A percentile compares a stretch with the other conserved stretches of the same genome.
These are phyloP conservation scores for Nymphalis c-album DNA, from an alignment of 2,888 invertebrate species.

Conservation along the genomic window DNA sequence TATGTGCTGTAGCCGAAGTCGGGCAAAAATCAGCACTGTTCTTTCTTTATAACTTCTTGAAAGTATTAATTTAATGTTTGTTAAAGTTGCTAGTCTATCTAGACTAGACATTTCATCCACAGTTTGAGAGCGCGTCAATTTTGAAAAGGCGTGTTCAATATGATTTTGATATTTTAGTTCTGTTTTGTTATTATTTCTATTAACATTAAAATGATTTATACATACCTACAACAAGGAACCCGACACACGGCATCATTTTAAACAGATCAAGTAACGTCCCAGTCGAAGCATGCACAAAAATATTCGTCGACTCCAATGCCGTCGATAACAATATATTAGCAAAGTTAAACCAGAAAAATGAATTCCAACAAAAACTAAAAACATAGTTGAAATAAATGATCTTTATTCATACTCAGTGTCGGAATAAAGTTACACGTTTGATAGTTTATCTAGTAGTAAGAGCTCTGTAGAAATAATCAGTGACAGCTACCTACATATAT, in stretches of 20 bases:
- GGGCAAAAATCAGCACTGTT: too few species aligned
- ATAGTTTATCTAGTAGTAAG: too few species aligned
- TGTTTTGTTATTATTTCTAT: background rate
- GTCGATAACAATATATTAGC: constrained; percentile 53
- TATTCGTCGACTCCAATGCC: constrained; percentile 52
- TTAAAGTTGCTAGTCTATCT: too few species aligned
- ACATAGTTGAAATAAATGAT: background rate
- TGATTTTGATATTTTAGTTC: background rate
- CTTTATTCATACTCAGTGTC: too few species aligned
- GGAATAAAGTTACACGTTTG: too few species aligned
- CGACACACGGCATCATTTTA: constrained; percentile 66
- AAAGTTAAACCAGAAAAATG: constrained; percentile 63
- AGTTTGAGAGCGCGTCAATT: too few species aligned
- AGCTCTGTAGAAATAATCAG: too few species aligned
- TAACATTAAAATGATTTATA: constrained; percentile 11
- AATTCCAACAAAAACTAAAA: constrained; percentile 55
- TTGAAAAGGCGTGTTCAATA: background rate
- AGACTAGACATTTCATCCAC: too few species aligned
- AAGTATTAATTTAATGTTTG: too few species aligned
- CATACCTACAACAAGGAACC: constrained; percentile 59
- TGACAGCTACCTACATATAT: too few species aligned
- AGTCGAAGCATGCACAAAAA: constrained; percentile 50
- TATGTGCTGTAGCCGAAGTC: too few species aligned
- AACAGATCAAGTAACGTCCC: constrained; percentile 60
- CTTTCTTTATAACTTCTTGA: too few species aligned